Evolutionary conservation across 2,888 invertebrate genomes (phyloP).

Genomic region (Heteromyza rotundicornis): DNA sequence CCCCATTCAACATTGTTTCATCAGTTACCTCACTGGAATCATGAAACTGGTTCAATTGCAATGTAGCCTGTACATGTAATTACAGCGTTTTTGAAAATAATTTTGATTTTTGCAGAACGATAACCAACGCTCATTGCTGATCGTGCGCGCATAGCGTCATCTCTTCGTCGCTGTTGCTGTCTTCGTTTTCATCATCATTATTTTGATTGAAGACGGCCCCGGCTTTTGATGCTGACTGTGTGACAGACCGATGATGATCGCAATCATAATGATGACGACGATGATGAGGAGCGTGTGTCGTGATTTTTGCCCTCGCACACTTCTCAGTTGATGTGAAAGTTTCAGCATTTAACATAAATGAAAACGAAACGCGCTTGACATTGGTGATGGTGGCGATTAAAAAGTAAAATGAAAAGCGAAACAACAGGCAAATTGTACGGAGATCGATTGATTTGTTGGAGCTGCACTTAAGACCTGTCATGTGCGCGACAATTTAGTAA

Average conservation of each 20-base stretch:
- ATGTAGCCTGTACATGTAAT: slow-evolving; percentile 27
- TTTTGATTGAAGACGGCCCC: too few relatives aligned
- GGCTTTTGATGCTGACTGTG: too few relatives aligned
- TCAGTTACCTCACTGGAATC: slow-evolving; percentile 8
- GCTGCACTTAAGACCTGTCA: too few relatives aligned
- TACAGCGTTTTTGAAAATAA: slow-evolving; percentile 24
- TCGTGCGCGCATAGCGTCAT: neutral
- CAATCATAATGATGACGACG: too few relatives aligned
- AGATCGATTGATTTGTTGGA: too few relatives aligned
- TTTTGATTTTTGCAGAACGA: slow-evolving; percentile 29
- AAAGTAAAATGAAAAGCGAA: too few relatives aligned
- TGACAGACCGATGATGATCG: too few relatives aligned
- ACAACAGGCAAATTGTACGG: too few relatives aligned
- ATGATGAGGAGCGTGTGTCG: too few relatives aligned
- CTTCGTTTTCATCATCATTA: neutral
- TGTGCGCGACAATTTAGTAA: too few relatives aligned
- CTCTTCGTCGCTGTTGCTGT: neutral
- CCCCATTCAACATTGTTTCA: neutral
- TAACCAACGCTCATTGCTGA: slow-evolving; percentile 16
- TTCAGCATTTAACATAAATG: slow-evolving; percentile 33
- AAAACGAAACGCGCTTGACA: slow-evolving; percentile 35
- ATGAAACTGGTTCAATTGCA: slow-evolving; percentile 43
- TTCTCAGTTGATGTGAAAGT: slow-evolving; percentile 34
- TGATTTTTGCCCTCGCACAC: neutral
- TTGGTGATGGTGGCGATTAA: too few relatives aligned